Conservation (phyloP, 92 coral and sea anemone species). For the Blastomussa wellsi region DNA sequence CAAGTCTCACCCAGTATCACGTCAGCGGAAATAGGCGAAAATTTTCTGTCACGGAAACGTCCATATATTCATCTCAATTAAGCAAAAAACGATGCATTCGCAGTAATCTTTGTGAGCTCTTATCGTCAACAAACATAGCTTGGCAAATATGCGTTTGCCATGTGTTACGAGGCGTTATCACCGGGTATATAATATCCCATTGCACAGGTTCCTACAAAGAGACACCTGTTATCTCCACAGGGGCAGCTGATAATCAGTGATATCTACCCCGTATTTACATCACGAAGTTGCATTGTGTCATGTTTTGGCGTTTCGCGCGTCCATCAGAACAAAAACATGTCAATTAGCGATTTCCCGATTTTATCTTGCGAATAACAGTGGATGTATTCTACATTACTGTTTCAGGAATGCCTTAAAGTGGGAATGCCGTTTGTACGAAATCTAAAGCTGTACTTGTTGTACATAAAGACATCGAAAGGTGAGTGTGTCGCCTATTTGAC, state of each 20-base stretch:
- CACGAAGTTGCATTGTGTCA: conserved; percentile 15
- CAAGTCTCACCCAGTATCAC: no score
- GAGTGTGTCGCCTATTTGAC: not conserved
- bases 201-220: conserved; percentile 17
- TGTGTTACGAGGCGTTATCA: conserved; percentile 23
- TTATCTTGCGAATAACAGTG: not conserved
- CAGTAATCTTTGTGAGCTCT: not conserved
- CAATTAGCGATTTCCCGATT: not conserved
- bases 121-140: not conserved
- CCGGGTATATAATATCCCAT: conserved; percentile 8
- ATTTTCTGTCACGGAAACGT: not conserved
- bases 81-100: not conserved
- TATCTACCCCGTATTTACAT: conserved; percentile 15
- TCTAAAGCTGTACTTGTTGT: not conserved
- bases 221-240: conserved; percentile 40
- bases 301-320: conserved; percentile 5
- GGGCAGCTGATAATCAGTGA: conserved; percentile 32
- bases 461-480: not conserved
- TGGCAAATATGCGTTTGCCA: not conserved
- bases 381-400: not conserved
- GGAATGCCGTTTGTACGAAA: not conserved
- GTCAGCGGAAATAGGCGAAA: no score
- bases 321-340: not conserved
- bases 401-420: not conserved
- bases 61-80: not conserved